Percentiles rank a stretch among this genome's conserved stretches.
These are phyloP conservation scores for Rotaria socialis DNA, from an alignment of 2,888 invertebrate species.

Conservation along the genomic window DNA sequence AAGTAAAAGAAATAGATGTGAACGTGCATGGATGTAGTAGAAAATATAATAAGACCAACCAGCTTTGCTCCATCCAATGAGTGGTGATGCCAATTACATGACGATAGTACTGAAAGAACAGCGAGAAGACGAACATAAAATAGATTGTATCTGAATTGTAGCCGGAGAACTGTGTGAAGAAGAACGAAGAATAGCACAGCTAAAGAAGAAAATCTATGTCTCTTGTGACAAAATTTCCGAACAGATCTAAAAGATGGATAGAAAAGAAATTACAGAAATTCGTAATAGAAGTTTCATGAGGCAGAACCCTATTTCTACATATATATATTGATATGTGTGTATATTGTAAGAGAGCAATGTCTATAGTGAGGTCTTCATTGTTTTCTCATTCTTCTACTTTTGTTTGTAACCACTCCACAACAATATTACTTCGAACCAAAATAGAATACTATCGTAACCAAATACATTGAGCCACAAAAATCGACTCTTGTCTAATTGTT, in stretches of 20 bases:
- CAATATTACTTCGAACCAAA: neutral
- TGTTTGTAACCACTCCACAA: neutral
- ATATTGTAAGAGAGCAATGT: too few relatives aligned
- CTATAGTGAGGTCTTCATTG: neutral
- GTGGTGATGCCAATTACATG: neutral
- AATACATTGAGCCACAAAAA: neutral
- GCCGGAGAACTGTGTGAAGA: neutral
- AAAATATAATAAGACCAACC: neutral
- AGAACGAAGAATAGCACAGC: neutral
- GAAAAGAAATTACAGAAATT: neutral
- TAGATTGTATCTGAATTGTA: neutral
- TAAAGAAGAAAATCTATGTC: neutral
- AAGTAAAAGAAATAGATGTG: neutral
- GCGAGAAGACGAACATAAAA: neutral
- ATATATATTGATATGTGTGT: too few relatives aligned
- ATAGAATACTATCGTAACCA: neutral
- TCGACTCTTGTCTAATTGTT: neutral
- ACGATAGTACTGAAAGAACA: neutral
- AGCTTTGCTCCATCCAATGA: neutral
- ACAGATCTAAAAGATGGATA: neutral
- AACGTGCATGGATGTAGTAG: constrained; percentile 5
- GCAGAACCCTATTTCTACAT: neutral
- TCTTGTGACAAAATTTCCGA: neutral
- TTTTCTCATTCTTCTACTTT: neutral
- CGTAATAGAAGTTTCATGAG: neutral